Base-by-base conservation (phyloP, 2,113 vertebrate species). In the Synodontis membranacea region DNA sequence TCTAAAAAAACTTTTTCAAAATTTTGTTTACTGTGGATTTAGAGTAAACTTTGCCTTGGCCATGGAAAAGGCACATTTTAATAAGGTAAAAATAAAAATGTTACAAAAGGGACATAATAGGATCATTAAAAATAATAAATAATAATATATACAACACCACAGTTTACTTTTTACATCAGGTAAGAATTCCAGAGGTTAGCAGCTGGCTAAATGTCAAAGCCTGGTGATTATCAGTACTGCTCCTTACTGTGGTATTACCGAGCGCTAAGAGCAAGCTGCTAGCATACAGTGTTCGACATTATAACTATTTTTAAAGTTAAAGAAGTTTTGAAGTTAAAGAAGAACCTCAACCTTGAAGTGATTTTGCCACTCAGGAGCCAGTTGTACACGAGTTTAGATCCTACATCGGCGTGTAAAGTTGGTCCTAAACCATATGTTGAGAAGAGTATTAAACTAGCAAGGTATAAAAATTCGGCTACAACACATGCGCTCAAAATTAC, bases 1-100 rank as follows among this genome's bases (percentile, higher is more conserved):
- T 92, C 89, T 78, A 34, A 85, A 76, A 34, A 85, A 76, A 52
- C 89, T 85, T 76, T 56, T n/a, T n/a, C n/a, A n/a, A n/a, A 90
- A 91, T 92, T 92, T 91, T 94, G 91, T 93, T 94, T 97, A 97
- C 96, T 96, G 96, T 93, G 92, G 90, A 92, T 44, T 44, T 72
- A 44, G 21, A 44, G 21, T 72, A 44, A 25, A 25, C 42, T 68
- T 68, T 37, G 64, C 88, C 84, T 86, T 79, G 48, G 85, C 85
- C 70, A 80, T 75, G 84, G 76, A 64, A 23, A 17, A 37, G 66
- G 37, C 34, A 37, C 34, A 37, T 34, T 68, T 68, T 68, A 25
- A 42, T 42, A 72, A 42, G 17, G n/a, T 64, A 64, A 25, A 60
- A 19, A 54, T 21, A 54, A 54, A 0, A 5, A 54, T 54, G 17